These are phyloP conservation scores for Sipha flava DNA, from an alignment of 1,140 invertebrate species.

Conservation along the genomic window DNA sequence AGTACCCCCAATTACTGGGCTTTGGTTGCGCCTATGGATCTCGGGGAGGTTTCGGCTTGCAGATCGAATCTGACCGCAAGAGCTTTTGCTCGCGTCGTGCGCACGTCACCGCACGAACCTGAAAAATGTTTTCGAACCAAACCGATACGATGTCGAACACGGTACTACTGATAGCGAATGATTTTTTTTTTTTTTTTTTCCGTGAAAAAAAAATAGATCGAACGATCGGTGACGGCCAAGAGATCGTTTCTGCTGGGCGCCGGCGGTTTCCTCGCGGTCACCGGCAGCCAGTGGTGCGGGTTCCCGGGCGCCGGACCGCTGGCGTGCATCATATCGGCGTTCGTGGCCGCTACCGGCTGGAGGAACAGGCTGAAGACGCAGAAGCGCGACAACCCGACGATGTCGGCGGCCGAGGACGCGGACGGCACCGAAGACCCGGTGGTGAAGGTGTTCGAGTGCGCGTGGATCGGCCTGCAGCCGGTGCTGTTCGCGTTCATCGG, in stretches of 20 bases:
- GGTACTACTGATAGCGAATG: too few species aligned
- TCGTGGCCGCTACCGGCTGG: slow-evolving; percentile 52
- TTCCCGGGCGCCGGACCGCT: slow-evolving; percentile 56
- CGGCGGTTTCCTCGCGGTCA: slow-evolving; percentile 52
- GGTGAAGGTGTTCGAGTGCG: slow-evolving; percentile 37
- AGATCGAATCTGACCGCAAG: too few species aligned
- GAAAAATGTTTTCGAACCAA: too few species aligned
- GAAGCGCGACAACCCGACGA: neutral
- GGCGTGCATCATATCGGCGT: slow-evolving; percentile 54
- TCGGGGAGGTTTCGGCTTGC: too few species aligned
- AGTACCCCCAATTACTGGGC: too few species aligned
- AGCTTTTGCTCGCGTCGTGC: too few species aligned
- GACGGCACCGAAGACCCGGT: slow-evolving; percentile 46
- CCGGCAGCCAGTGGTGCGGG: slow-evolving; percentile 52
- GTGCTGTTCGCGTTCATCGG: slow-evolving; percentile 63
- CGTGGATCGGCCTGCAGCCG: slow-evolving; percentile 59
- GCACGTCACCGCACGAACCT: too few species aligned
- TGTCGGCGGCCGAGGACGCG: neutral
- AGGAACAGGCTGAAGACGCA: slow-evolving; percentile 33
- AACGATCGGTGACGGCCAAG: slow-evolving; percentile 37
- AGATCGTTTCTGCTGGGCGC: slow-evolving; percentile 49
- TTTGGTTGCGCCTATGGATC: too few species aligned
- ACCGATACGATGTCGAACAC: too few species aligned
- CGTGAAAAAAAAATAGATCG: neutral
- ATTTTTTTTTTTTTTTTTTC: neutral